phyloP scores from a whole-genome alignment of 2,797 vertebrate genomes.

The Esox masquinongy region DNA sequence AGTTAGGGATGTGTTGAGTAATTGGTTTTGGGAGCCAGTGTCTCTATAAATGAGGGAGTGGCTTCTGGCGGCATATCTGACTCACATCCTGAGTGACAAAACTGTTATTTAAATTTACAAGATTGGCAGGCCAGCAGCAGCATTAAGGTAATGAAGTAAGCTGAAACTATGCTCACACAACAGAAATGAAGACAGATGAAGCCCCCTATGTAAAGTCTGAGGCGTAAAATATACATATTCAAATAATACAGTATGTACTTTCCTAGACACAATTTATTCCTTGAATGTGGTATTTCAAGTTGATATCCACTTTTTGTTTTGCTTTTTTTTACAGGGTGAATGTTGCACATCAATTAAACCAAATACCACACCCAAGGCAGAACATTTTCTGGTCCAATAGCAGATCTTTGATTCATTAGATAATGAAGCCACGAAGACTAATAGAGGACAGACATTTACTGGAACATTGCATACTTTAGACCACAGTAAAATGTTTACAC shows the following conservation, averaged over 20 bases:
- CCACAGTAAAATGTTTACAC: neutral
- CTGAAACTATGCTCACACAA: constrained; percentile 11
- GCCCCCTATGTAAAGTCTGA: constrained; percentile 4
- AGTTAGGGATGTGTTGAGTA: constrained; percentile 10
- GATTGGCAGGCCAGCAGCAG: neutral
- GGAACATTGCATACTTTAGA: too few species aligned
- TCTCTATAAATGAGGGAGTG: constrained; percentile 25
- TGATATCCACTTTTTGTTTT: neutral
- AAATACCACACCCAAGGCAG: neutral
- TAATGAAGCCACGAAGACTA: neutral
- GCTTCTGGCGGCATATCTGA: constrained; percentile 3
- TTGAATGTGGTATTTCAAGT: neutral
- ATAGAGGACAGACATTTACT: too few species aligned
- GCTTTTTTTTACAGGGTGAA: neutral
- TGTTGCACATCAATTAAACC: neutral
- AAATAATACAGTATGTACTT: neutral
- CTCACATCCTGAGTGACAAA: neutral
- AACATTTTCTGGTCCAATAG: neutral
- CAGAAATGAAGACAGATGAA: constrained; percentile 15
- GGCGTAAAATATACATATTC: neutral
- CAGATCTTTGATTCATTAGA: neutral
- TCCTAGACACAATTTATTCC: neutral
- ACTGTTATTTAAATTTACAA: constrained; percentile 2
- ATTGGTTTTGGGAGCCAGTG: constrained; percentile 19
- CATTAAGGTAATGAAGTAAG: constrained; percentile 11